Base-by-base conservation (phyloP, 2,888 invertebrate species). In the Eupithecia abbreviata region DNA sequence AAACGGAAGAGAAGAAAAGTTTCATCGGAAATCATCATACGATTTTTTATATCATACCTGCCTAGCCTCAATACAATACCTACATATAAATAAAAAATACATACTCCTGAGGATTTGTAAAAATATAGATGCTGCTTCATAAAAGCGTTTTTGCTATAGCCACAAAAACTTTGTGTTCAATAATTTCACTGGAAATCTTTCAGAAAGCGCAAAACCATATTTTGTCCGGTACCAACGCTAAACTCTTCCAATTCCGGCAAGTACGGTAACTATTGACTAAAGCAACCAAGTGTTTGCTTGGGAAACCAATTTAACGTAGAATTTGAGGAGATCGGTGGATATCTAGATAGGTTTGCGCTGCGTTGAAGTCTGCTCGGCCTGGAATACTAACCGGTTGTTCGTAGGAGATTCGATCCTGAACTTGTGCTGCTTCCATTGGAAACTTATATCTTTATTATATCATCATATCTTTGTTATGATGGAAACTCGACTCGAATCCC, bases 271-370 rank as follows among this genome's bases (percentile, higher is more conserved):
- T 76, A 74, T 74, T 72, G 76, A 67, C 76, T 74, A 41, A 66
- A 76, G 73, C 71, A 70, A 76, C 69, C 73, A 74, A 55, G 75
- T 80, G 72, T 80, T 80, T 80, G 77, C 73, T 71, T 70, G 78
- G 72, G 80, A 80, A 81, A 81, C 79, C 79, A 81, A 81, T 81
- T 79, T 76, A 80, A 79, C 78, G 77, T 77, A 79, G 78, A 77
- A 79, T 80, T 79, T 79, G 77, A 76, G 77, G 75, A 78, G 77
- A 73, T 76, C 74, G 77, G 74, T 80, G 72, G 74, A 66, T 71
- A 71, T 72, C 70, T 73, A 76, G 79, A 77, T 79, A 79, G 75
- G 74, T 75, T 76, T 67, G 67, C 15, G 55, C 72, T 72, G 74
- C 79, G 74, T 72, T 80, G 79, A 78, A 82, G 80, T 78, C 72